Evolutionary conservation across 2,888 invertebrate species (phyloP).

Genomic region (Orthosia gracilis): DNA sequence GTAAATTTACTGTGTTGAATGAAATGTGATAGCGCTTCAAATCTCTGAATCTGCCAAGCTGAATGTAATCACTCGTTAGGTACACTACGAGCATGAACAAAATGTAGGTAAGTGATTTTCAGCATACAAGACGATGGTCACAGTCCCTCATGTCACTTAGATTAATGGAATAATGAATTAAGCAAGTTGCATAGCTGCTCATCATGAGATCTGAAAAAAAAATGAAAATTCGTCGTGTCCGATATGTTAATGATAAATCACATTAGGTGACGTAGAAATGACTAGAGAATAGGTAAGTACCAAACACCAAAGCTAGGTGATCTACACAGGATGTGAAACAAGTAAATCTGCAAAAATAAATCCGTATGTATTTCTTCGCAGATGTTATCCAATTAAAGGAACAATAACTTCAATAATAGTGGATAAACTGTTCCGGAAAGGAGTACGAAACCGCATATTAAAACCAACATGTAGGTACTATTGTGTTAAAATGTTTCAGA

Average conservation of each 20-base stretch:
- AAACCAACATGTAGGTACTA: conserved; percentile 33
- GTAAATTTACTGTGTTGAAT: no score
- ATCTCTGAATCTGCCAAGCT: background rate
- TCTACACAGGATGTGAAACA: background rate
- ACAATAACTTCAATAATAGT: conserved; percentile 25
- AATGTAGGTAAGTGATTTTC: background rate
- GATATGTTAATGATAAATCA: no score
- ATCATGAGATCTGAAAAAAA: background rate
- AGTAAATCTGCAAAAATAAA: background rate
- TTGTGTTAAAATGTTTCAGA: conserved; percentile 56
- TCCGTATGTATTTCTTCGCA: conserved; percentile 1
- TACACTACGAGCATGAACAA: background rate
- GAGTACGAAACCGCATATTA: conserved; percentile 47
- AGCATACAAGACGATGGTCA: background rate
- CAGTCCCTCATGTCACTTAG: no score
- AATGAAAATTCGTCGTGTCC: no score
- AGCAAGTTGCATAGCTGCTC: no score
- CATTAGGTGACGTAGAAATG: background rate
- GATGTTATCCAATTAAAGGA: conserved; percentile 10
- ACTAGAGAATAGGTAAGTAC: no score
- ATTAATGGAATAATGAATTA: background rate
- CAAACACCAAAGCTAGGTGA: no score
- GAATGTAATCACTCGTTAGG: background rate
- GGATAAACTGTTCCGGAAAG: conserved; percentile 35
- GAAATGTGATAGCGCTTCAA: background rate